Evolutionary conservation across 1,140 invertebrate genomes (phyloP), one percentile per base, ranked within the genome.

Genomic region (Ectropis grisescens): DNA sequence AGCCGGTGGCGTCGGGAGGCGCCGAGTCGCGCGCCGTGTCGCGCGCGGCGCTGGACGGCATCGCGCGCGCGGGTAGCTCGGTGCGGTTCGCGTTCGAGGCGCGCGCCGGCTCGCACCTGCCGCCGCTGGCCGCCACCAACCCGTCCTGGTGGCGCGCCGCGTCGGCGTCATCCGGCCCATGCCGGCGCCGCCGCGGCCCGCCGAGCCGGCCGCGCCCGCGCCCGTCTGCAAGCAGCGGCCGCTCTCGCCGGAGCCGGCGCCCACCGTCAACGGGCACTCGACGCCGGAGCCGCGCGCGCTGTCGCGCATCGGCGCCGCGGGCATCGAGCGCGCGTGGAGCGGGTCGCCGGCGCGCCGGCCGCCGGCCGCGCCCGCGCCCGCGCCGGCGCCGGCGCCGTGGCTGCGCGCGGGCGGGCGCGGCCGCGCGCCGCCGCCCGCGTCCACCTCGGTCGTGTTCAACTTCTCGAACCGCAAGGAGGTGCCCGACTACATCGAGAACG

Each of bases 401-500:
- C 53, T 34, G 29, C 43, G 45, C 30, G 32, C 24, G 37, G 47
- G 42, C 32, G 33, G 47, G 30, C 40, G 51, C 37, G 40, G 33
- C 26, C 58, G 57, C 7, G 42, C 51, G 8, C 48, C 62, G 7
- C 41, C 53, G 35, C 59, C 67, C 13, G 47, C 61, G 56, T 82
- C 85, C 69, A 92, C 88, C 48, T 89, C 91, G 6, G 90, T 94
- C 78, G 91, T 95, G 29, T 95, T 95, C 74, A 93, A 95, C 80
- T 96, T 95, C 76, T 92, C 89, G 46, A 85, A 87, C 66, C 86
- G 90, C 50, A 92, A 91, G 67, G 90, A 91, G 49, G 91, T 94
- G 46, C 93, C 93, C 29, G 92, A 94, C 85, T 94, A 95, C 78
- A 93, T 95, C 64, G 91, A 93, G 71, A 94, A 94, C 80, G 93